Evolutionary conservation across 1,140 invertebrate species (phyloP).

Genomic region (Drosophila funebris): DNA sequence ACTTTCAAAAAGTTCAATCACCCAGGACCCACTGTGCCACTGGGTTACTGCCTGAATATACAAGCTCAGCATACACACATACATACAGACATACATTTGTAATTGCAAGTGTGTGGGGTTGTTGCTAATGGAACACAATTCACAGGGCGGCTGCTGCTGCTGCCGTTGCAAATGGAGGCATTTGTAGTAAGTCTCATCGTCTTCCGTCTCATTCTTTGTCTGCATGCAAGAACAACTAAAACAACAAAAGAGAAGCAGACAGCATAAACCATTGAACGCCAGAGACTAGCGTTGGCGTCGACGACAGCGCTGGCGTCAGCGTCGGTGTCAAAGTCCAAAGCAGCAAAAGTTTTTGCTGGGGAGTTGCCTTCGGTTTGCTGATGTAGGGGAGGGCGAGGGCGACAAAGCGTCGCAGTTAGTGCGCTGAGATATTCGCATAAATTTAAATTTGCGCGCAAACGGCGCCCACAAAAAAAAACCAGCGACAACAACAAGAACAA

Average conservation of each 20-base stretch:
- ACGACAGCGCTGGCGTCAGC: not conserved
- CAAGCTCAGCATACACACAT: constrained; percentile 7
- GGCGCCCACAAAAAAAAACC: constrained; percentile 42
- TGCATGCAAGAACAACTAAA: constrained; percentile 51
- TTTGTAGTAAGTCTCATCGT: constrained; percentile 41
- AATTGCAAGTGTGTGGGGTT: constrained; percentile 54
- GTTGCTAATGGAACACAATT: constrained; percentile 77
- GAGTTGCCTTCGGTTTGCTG: not conserved
- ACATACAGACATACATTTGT: constrained; percentile 35
- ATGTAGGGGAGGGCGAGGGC: constrained; percentile 2
- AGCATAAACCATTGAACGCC: constrained; percentile 34
- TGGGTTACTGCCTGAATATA: constrained; percentile 29
- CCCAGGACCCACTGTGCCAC: constrained; percentile 37
- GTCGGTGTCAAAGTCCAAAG: constrained; percentile 55
- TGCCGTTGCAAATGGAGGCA: constrained; percentile 40
- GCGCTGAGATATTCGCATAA: constrained; percentile 68
- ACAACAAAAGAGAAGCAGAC: constrained; percentile 39
- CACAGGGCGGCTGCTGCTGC: constrained; percentile 55
- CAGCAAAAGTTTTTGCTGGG: constrained; percentile 54
- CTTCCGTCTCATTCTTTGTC: constrained; percentile 39
- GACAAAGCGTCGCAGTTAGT: constrained; percentile 60
- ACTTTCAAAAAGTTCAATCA: constrained; percentile 18
- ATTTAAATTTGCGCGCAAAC: constrained; percentile 77
- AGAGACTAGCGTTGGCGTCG: constrained; percentile 15
- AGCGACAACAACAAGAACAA: constrained; percentile 21